Evolutionary conservation across 2,888 invertebrate genomes (phyloP).

Genomic region (Mylabris sibirica): DNA sequence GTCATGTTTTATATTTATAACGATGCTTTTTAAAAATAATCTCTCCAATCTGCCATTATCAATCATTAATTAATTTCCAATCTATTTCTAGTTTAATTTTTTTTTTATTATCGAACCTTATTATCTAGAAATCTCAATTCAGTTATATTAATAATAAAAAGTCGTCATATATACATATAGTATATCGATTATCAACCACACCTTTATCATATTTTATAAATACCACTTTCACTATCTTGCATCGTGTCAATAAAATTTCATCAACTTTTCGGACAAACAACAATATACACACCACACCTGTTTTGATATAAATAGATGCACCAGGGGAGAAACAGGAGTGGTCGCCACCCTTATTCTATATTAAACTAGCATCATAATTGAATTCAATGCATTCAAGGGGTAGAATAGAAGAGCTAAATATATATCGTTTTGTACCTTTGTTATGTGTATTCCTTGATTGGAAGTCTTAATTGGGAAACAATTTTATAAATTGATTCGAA

Average conservation of each 20-base stretch:
- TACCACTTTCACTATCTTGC: constrained; percentile 23
- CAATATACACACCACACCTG: constrained; percentile 19
- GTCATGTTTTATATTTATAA: neutral
- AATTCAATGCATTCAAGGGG: neutral
- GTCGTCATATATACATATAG: neutral
- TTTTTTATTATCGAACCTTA: too few relatives aligned
- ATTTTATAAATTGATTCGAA: neutral
- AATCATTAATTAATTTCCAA: neutral
- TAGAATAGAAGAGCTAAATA: too few relatives aligned
- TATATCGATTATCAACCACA: neutral
- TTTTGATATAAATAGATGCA: constrained; percentile 19
- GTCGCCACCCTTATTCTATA: neutral
- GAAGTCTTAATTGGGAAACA: neutral
- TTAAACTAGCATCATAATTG: neutral
- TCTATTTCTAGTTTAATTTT: neutral
- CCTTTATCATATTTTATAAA: neutral
- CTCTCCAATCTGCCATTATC: neutral
- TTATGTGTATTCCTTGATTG: too few relatives aligned
- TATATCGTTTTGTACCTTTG: too few relatives aligned
- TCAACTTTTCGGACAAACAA: constrained; percentile 25
- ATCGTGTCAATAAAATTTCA: constrained; percentile 24
- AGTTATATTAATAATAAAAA: too few relatives aligned
- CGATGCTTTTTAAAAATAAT: neutral
- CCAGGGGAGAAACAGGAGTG: constrained; percentile 11
- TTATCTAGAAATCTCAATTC: too few relatives aligned